Evolutionary conservation across 2,888 invertebrate species (phyloP).

Genomic region (Stramonita haemastoma): DNA sequence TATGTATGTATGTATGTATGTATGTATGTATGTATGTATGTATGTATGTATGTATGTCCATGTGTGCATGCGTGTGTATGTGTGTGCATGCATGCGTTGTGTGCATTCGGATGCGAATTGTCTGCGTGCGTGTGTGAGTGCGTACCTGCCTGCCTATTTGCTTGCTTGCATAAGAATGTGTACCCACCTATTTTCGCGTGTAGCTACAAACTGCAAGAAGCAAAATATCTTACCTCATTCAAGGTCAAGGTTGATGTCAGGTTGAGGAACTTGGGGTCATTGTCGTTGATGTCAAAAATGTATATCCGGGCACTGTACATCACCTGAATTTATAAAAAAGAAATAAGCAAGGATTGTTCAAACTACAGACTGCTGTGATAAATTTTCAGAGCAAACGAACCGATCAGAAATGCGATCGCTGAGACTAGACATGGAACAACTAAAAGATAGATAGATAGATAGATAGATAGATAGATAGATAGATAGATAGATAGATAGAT

Average conservation of each 20-base stretch:
- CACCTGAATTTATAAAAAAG: conserved; percentile 17
- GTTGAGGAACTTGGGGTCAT: conserved; percentile 49
- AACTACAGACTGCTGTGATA: too few species aligned
- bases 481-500: not conserved
- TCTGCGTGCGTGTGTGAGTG: not conserved
- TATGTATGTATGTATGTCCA: not conserved
- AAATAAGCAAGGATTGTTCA: too few species aligned
- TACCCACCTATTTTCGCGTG: not conserved
- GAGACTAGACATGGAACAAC: too few species aligned
- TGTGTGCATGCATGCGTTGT: not conserved
- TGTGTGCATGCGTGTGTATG: not conserved
- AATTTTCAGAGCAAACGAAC: too few species aligned
- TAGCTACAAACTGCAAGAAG: not conserved
- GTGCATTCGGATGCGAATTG: too few species aligned
- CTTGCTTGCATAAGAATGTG: not conserved
- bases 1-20: not conserved
- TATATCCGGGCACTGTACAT: conserved; percentile 46
- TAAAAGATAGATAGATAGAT: too few species aligned
- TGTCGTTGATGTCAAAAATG: conserved; percentile 59
- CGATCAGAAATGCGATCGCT: too few species aligned
- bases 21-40: not conserved
- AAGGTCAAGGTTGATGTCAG: conserved; percentile 43
- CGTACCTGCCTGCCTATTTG: not conserved
- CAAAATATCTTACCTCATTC: conserved; percentile 49
- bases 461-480: not conserved